Percentiles rank a stretch among this genome's conserved stretches.
phyloP scores from a whole-genome alignment of 2,113 vertebrate genomes.

The Osmerus mordax region DNA sequence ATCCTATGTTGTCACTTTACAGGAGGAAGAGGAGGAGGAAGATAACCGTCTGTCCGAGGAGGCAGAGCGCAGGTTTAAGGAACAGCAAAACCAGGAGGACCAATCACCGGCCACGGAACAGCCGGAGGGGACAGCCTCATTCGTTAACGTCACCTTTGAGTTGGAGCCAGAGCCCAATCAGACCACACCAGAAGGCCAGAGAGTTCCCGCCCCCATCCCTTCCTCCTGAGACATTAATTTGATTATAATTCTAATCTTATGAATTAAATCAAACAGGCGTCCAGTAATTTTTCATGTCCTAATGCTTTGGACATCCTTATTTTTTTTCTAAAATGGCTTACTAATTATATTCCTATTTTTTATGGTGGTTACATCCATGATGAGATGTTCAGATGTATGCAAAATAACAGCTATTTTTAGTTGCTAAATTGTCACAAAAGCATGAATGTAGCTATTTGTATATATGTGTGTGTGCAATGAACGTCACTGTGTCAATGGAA shows the following conservation, averaged over 20 bases:
- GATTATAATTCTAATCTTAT: neutral
- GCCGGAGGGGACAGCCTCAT: constrained; percentile 80
- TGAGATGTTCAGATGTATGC: neutral
- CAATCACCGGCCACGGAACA: constrained; percentile 71
- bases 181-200: constrained; percentile 67
- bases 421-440: neutral
- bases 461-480: neutral
- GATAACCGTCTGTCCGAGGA: constrained; percentile 88
- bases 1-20: constrained; percentile 10
- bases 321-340: neutral
- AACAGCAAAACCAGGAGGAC: constrained; percentile 70
- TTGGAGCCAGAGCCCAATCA: constrained; percentile 75
- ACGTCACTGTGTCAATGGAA: neutral
- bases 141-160: constrained; percentile 92
- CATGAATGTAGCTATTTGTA: neutral
- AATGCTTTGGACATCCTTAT: neutral
- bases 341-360: too few relatives aligned
- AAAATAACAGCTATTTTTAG: neutral
- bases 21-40: constrained; percentile 95
- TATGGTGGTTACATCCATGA: too few relatives aligned
- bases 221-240: constrained; percentile 46
- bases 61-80: constrained; percentile 80
- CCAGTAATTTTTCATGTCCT: neutral
- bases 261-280: neutral
- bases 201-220: constrained; percentile 75